Evolutionary conservation across 1,140 invertebrate genomes (phyloP).

Genomic region (Trichonephila inaurata): DNA sequence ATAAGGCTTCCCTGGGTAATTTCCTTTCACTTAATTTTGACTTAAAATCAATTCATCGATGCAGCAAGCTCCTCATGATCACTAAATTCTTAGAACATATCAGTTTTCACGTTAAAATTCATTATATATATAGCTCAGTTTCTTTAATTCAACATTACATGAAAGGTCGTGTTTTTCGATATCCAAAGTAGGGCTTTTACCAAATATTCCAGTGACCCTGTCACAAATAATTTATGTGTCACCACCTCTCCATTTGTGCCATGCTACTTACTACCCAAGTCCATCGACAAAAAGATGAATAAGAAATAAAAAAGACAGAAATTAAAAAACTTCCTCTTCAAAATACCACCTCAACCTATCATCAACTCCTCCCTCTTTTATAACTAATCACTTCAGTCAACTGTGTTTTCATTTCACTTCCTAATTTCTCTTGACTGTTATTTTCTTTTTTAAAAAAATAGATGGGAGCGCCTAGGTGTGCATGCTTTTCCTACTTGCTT

Average conservation of each 20-base stretch:
- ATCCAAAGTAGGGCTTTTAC: not conserved
- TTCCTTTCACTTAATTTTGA: too few species aligned
- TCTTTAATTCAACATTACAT: not conserved
- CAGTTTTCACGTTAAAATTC: not conserved
- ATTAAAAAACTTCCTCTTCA: constrained; percentile 27
- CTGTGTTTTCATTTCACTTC: constrained; percentile 16
- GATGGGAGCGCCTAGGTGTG: not conserved
- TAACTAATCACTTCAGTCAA: constrained; percentile 43
- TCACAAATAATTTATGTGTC: not conserved
- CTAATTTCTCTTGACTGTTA: constrained; percentile 13
- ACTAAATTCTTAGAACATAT: not conserved
- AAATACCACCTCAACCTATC: constrained; percentile 43
- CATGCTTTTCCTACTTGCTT: not conserved
- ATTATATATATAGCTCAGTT: not conserved
- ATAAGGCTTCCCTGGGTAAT: too few species aligned
- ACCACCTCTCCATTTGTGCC: not conserved
- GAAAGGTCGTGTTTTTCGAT: not conserved
- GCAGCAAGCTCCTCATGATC: not conserved
- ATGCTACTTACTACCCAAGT: not conserved
- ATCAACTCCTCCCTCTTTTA: constrained; percentile 42
- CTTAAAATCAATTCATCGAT: too few species aligned
- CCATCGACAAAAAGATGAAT: not conserved
- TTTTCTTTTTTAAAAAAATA: not conserved
- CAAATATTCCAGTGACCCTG: not conserved
- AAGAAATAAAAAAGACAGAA: not conserved